Evolutionary conservation across 2,797 vertebrate genomes (phyloP).

Genomic region (Okamejei kenojei): DNA sequence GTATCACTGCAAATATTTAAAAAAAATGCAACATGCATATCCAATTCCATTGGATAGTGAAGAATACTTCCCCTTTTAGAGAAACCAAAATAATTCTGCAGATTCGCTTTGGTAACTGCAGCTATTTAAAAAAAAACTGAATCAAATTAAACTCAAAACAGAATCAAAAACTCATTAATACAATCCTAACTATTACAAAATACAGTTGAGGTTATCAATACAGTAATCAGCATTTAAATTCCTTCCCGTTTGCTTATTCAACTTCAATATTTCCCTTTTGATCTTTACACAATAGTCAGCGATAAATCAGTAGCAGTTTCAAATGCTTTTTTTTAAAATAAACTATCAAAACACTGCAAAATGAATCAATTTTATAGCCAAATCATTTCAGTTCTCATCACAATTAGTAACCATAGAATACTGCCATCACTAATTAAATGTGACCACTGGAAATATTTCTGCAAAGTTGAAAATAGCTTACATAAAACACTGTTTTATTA

Average conservation of each 20-base stretch:
- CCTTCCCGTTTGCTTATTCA: neutral
- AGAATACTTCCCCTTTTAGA: neutral
- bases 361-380: neutral
- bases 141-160: neutral
- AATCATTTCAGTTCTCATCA: neutral
- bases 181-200: neutral
- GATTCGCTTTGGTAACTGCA: neutral
- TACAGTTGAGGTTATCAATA: neutral
- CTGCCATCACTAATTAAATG: neutral
- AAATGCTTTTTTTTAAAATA: neutral
- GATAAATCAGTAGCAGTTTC: neutral
- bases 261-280: neutral
- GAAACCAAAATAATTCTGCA: neutral
- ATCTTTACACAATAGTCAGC: too few relatives aligned
- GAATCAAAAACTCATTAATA: neutral
- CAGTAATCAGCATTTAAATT: neutral
- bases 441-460: neutral
- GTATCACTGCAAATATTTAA: neutral
- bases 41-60: neutral
- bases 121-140: neutral
- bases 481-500: constrained; percentile 6
- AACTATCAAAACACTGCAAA: neutral
- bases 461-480: neutral
- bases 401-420: neutral
- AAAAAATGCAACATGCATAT: neutral